Percentiles rank a stretch among this genome's conserved stretches.
Evolutionary conservation across 2,797 vertebrate genomes (phyloP).

Genomic region (Spinus pinus): DNA sequence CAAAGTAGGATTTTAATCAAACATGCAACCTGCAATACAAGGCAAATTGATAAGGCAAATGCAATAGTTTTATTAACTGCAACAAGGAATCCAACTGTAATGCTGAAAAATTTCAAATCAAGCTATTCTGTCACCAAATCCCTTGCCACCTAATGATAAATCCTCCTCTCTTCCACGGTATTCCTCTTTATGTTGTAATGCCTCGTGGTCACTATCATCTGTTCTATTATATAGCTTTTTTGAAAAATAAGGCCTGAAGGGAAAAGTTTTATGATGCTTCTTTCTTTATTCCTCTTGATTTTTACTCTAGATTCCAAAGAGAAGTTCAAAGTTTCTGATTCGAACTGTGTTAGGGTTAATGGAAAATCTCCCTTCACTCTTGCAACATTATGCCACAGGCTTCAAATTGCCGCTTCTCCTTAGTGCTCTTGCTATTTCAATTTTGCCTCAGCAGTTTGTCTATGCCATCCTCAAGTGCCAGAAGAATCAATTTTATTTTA

Average conservation of each 20-base stretch:
- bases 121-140: background rate
- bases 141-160: background rate
- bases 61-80: background rate
- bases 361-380: background rate
- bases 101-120: background rate
- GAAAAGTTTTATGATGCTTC: background rate
- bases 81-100: background rate
- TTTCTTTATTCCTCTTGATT: background rate
- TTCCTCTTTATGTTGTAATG: background rate
- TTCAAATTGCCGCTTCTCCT: background rate
- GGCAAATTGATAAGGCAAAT: background rate
- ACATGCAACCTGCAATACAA: background rate
- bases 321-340: background rate
- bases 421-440: background rate
- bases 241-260: background rate
- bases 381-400: background rate
- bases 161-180: background rate
- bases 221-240: background rate
- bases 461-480: background rate
- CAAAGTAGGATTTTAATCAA: background rate
- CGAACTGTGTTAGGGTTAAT: background rate
- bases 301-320: background rate
- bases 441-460: background rate
- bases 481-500: background rate
- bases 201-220: background rate